phyloP scores from a whole-genome alignment of 1,140 invertebrate species.

The Hestina assimilis region DNA sequence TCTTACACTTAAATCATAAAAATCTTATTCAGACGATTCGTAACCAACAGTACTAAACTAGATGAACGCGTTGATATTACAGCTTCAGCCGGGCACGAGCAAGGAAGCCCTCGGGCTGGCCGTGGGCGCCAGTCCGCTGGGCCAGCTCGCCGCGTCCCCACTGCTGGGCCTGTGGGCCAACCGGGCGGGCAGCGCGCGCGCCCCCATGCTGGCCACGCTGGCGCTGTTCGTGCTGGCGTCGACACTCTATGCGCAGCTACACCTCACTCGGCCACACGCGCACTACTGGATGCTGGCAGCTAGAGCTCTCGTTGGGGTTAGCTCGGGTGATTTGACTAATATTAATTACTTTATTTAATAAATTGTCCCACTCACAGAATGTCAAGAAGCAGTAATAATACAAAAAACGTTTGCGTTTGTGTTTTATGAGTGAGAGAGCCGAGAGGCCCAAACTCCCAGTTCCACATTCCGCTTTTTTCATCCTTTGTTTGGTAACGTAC shows the following conservation, averaged over 20 bases:
- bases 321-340: conserved; percentile 83
- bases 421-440: too few species aligned
- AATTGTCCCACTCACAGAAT: too few species aligned
- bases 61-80: too few species aligned
- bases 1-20: neutral
- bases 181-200: conserved; percentile 82
- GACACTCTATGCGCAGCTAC: conserved; percentile 87
- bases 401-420: too few species aligned
- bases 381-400: too few species aligned
- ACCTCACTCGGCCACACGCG: conserved; percentile 80
- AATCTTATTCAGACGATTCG: neutral
- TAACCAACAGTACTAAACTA: neutral
- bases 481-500: too few species aligned
- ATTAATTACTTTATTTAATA: too few species aligned
- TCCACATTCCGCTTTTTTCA: too few species aligned
- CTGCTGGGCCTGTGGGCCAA: conserved; percentile 92
- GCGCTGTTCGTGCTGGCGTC: conserved; percentile 88
- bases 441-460: too few species aligned
- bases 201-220: conserved; percentile 86
- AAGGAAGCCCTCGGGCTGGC: conserved; percentile 92
- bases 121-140: conserved; percentile 92
- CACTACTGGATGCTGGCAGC: conserved; percentile 87
- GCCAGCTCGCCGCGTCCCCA: conserved; percentile 93
- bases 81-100: conserved; percentile 87
- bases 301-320: conserved; percentile 90